These are phyloP conservation scores for Platygyra sinensis DNA, from an alignment of 64 coral and sea anemone species.

Conservation along the genomic window DNA sequence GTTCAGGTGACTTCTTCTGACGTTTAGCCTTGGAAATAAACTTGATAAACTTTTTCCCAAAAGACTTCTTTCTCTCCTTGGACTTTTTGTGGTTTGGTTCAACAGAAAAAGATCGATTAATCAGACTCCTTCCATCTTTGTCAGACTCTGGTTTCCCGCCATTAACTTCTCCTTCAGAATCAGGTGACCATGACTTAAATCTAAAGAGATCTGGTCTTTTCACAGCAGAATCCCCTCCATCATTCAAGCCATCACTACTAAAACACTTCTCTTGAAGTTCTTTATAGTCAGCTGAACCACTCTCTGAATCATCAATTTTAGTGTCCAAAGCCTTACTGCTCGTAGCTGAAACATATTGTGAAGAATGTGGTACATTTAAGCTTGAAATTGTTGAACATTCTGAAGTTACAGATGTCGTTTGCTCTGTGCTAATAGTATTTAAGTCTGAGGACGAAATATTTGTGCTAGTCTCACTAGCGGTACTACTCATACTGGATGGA, in stretches of 20 bases:
- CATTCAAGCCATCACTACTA: neutral
- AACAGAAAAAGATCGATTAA: conserved; percentile 4
- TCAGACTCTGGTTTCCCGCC: neutral
- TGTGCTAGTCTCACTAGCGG: neutral
- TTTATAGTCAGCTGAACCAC: neutral
- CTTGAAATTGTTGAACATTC: conserved; percentile 8
- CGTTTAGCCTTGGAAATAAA: neutral
- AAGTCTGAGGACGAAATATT: neutral
- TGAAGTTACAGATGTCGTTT: neutral
- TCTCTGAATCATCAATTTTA: neutral
- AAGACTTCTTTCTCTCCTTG: conserved; percentile 25
- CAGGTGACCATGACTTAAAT: neutral
- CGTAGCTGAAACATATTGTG: neutral
- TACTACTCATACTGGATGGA: neutral
- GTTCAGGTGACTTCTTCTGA: neutral
- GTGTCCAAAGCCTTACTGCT: neutral
- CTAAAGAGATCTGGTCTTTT: neutral
- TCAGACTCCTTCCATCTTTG: neutral
- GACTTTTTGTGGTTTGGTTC: neutral
- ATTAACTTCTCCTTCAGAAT: too few species aligned
- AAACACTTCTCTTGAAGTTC: neutral
- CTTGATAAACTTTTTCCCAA: neutral
- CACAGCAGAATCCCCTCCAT: neutral
- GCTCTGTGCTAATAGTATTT: neutral
- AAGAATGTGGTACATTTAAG: neutral